A percentile compares a stretch with the other conserved stretches of the same genome.
phyloP scores from a whole-genome alignment of 1,140 invertebrate genomes.

The Papilio machaon region DNA sequence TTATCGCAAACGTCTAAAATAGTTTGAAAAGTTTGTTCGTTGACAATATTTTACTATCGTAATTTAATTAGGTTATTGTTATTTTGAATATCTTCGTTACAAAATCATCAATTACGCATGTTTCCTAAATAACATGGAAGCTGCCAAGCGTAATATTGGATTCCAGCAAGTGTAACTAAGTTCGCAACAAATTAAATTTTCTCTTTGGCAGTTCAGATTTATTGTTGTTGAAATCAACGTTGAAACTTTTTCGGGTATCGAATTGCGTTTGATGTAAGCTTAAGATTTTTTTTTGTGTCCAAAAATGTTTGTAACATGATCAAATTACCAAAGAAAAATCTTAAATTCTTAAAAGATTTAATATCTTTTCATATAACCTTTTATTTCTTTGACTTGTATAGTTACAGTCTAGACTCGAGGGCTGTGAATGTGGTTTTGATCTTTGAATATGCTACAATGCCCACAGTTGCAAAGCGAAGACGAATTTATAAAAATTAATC shows the following conservation, averaged over 20 bases:
- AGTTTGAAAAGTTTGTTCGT: background rate
- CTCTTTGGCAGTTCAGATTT: constrained; percentile 37
- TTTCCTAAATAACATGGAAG: constrained; percentile 25
- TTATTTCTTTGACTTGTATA: constrained; percentile 5
- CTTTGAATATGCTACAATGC: constrained; percentile 4
- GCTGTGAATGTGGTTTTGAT: background rate
- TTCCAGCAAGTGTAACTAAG: constrained; percentile 31
- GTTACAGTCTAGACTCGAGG: background rate
- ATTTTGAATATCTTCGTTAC: background rate
- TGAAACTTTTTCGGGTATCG: constrained; percentile 29
- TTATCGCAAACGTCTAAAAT: too few relatives aligned
- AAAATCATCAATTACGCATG: constrained; percentile 35
- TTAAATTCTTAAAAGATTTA: constrained; percentile 15
- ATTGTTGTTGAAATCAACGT: constrained; percentile 35
- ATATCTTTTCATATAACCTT: constrained; percentile 7
- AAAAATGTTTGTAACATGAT: background rate
- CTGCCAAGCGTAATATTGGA: constrained; percentile 34
- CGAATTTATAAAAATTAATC: background rate
- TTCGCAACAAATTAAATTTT: constrained; percentile 36
- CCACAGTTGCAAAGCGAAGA: background rate
- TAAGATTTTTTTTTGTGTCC: background rate
- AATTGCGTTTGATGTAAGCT: constrained; percentile 17
- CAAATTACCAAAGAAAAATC: background rate
- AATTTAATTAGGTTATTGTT: background rate
- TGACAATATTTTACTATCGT: background rate